Conservation (phyloP, 1,140 invertebrate genomes). For the Bombus impatiens region DNA sequence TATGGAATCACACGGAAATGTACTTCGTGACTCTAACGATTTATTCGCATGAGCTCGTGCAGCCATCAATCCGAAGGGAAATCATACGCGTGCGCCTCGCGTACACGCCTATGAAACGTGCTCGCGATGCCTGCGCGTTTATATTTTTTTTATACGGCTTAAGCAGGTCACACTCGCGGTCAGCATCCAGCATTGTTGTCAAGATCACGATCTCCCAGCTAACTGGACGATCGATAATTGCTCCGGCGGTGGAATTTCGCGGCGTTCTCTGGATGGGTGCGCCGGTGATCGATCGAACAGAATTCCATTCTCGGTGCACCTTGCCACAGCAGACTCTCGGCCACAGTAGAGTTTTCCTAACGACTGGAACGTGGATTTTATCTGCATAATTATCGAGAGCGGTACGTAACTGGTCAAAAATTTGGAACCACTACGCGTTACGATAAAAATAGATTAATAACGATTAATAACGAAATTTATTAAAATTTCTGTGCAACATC, state of each 20-base stretch:
- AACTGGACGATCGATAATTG: slow-evolving; percentile 18
- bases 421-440: background rate
- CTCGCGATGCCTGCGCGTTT: background rate
- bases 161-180: background rate
- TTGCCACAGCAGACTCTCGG: background rate
- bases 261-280: background rate
- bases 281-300: slow-evolving; percentile 22
- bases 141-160: too few species aligned
- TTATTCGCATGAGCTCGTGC: background rate
- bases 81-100: background rate
- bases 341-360: background rate
- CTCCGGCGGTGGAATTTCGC: background rate
- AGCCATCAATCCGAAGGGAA: background rate
- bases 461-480: too few species aligned
- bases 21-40: slow-evolving; percentile 1
- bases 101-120: background rate
- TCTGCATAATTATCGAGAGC: background rate
- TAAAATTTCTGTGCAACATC: too few species aligned
- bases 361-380: background rate
- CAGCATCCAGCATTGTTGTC: background rate
- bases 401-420: background rate
- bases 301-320: background rate
- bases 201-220: background rate
- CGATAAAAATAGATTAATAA: too few species aligned
- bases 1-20: slow-evolving; percentile 7